Evolutionary conservation across 1,140 invertebrate genomes (phyloP), one percentile per base, ranked within the genome.

Genomic region (Drosophila mauritiana): DNA sequence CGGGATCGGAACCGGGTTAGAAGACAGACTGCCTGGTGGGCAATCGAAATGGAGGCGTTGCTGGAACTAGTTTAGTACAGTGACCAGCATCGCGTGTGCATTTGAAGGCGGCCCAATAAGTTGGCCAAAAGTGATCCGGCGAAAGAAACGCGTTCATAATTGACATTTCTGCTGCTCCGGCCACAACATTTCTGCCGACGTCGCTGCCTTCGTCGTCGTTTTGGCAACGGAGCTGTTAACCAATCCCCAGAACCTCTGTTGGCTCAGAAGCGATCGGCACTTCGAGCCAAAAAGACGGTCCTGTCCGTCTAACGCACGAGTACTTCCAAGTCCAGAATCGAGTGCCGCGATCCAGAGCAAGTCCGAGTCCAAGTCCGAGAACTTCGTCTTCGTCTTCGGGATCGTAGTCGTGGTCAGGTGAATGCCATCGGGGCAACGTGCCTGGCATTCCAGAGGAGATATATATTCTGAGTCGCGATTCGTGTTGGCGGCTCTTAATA

Each of bases 241-340:
- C 73, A 83, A 90, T 80, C 70, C 74, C 63, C 65, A 78, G 54
- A 56, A 69, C 45, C 63, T 56, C 76, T 67, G 45, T 83, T 73
- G 73, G 55, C 80, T 90, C 88, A 90, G 88, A 90, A 91, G 83
- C 88, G 46, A 45, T 78, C 88, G 86, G 82, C 86, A 77, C 80
- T 86, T 72, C 65, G 52, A 73, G 57, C 86, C 74, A 77, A 78
- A 64, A 73, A 64, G 73, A 76, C 82, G 86, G 88, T 90, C 85
- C 86, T 86, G 74, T 72, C 63, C 73, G 65, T 77, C 78, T 80
- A 80, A 70, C 67, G 57, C 62, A 75, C 34, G 34, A 36, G 31
- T 25, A 42, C 37, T 36, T 22, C 25, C 34, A 13, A 20, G 40
- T 22, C 57, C 22, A 27, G 45, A 59, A 31, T 25, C 59, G 27